Evolutionary conservation across 2,888 invertebrate genomes (phyloP), one percentile per base, ranked within the genome.

Genomic region (Hyposoter dolosus): DNA sequence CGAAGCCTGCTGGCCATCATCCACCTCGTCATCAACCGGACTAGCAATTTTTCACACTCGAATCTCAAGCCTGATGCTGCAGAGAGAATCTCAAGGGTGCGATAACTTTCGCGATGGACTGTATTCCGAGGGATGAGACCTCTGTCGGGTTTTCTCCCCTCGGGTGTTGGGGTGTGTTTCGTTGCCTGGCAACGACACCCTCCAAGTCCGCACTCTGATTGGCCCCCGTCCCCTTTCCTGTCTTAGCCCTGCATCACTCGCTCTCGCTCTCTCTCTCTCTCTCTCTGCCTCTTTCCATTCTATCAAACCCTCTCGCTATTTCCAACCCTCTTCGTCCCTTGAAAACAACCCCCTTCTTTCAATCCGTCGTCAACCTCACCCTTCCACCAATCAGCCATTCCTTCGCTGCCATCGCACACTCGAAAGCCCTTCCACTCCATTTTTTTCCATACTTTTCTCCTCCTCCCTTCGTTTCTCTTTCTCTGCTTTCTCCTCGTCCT

Each of bases 141-240:
- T 87, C 87, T 88, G 83, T 88, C 83, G 88, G 88, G 89, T 89
- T 90, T 90, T 89, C 89, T 89, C 88, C 90, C 89, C 89, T 90
- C 88, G 90, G 90, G 89, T 90, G 89, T 92, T 91, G 90, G 88
- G 91, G 91, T 91, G 92, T 92, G 91, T 92, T 91, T 91, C 91
- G 94, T 94, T 93, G 93, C 94, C 90, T 90, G 90, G 94, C 93
- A 94, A 94, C 94, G 90, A 91, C 90, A 92, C 92, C 91, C 92
- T 90, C 91, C 85, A 91, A 90, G 90, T 91, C 90, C 91, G 89
- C 75, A 89, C 90, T 91, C 92, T 90, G 92, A 93, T 93, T 93
- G 92, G 93, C 91, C 92, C 75, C 92, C 90, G 89, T 91, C 88
- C 90, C 89, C 90, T 90, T 89, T 90, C 90, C 91, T 90, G 89